Evolutionary conservation across 1,140 invertebrate genomes (phyloP).

Genomic region (Thaumetopoea pityocampa): DNA sequence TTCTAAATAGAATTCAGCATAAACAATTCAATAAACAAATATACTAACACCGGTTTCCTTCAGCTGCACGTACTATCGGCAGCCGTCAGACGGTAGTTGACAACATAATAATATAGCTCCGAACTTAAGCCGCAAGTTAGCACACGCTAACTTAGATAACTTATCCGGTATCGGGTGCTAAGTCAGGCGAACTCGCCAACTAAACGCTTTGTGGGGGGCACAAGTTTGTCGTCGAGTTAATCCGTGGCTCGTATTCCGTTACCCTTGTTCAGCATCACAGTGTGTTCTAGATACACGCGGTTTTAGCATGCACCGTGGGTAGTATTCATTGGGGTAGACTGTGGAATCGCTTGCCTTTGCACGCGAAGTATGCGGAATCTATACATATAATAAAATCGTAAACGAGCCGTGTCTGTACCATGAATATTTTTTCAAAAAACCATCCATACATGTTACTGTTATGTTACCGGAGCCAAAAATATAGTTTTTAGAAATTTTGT

Average conservation of each 20-base stretch:
- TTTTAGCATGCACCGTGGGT: too few species aligned
- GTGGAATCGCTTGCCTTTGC: too few species aligned
- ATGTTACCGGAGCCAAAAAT: too few species aligned
- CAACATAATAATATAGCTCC: conserved; percentile 52
- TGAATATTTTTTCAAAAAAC: too few species aligned
- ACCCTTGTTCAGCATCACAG: conserved; percentile 1
- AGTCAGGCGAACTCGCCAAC: conserved; percentile 54
- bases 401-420: too few species aligned
- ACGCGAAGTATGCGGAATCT: too few species aligned
- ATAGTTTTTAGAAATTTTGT: too few species aligned
- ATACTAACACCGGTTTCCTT: neutral
- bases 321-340: neutral
- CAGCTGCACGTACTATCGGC: conserved; percentile 30
- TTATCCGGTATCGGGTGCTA: conserved; percentile 61
- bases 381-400: too few species aligned
- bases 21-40: conserved; percentile 1
- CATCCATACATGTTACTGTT: too few species aligned
- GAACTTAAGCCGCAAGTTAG: conserved; percentile 55
- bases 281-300: neutral
- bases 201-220: conserved; percentile 47
- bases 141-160: conserved; percentile 56
- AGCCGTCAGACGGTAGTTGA: conserved; percentile 27
- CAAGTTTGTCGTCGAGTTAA: conserved; percentile 53
- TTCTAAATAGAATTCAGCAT: neutral
- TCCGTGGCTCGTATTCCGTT: conserved; percentile 13